Base-by-base conservation (phyloP, 2,888 invertebrate genomes). In the Polyommatus icarus region DNA sequence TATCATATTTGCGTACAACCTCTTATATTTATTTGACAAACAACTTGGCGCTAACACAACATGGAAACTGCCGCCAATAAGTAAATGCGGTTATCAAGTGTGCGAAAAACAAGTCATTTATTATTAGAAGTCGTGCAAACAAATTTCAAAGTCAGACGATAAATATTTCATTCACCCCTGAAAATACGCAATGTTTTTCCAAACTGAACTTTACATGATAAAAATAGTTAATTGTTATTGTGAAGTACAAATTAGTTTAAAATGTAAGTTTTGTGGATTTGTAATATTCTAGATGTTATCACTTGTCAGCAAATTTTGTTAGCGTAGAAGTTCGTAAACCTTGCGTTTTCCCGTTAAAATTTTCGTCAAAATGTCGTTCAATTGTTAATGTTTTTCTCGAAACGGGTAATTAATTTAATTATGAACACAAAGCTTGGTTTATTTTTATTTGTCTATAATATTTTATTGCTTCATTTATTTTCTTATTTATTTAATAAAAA, bases 41-140 rank as follows among this genome's bases (percentile, higher is more conserved):
- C 72, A 77, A 73, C 57, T 75, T 75, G 75, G n/a, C 40, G 59
- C 72, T 40, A 72, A 46, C 72, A 77, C 29, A 72, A 72, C 20
- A 77, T 77, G 77, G 77, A 77, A 77, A 77, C 54, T 77, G 77
- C 77, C 77, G 72, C 40, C 54, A 72, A 77, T 77, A 73, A 77
- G 72, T 72, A 77, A 77, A 77, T 77, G 57, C 7, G 57, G 24
- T 57, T 73, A 77, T 77, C 77, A 24, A 20, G 77, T 77, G 57
- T 77, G 72, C 72, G 57, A 72, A 72, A 76, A 59, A 77, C 77
- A 77, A 72, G 29, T 24, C 20, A 72, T 57, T 77, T 77, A 72
- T 77, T 77, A 72, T 77, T 77, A 77, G 57, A 18, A n/a, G 40
- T 20, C n/a, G 4, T 72, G 57, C 57, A 59, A 77, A 24, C 50